A percentile compares a stretch with the other conserved stretches of the same genome.
Conservation (phyloP, 2,113 vertebrate genomes). For the Neoarius graeffei region DNA sequence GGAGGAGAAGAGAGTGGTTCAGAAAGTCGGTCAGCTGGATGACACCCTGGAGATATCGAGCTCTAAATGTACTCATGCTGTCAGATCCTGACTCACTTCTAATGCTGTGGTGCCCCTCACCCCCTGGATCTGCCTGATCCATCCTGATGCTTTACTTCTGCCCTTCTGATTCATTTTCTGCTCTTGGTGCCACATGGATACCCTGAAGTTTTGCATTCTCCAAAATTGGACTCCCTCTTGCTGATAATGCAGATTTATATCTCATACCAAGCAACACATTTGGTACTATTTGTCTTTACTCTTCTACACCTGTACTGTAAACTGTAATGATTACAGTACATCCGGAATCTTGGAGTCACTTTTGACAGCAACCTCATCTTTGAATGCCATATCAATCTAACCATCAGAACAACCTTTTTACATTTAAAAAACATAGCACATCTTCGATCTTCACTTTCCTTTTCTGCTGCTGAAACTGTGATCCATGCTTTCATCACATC, state of each 20-base stretch:
- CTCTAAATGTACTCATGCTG: not conserved
- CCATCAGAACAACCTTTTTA: too few relatives aligned
- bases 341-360: too few relatives aligned
- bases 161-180: not conserved
- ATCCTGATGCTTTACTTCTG: not conserved
- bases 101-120: not conserved
- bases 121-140: not conserved
- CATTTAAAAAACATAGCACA: too few relatives aligned
- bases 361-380: too few relatives aligned
- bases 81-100: not conserved
- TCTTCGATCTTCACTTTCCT: too few relatives aligned
- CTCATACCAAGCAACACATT: not conserved
- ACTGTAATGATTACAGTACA: not conserved
- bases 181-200: not conserved
- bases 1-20: not conserved
- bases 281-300: not conserved
- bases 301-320: not conserved
- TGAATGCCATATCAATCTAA: too few relatives aligned
- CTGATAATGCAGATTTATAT: not conserved
- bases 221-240: not conserved
- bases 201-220: not conserved
- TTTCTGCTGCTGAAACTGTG: too few relatives aligned
- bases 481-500: too few relatives aligned
- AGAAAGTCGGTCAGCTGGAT: constrained; percentile 50
- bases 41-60: constrained; percentile 51